These are phyloP conservation scores for Tenthredo notha DNA, from an alignment of 2,888 invertebrate species.

Conservation along the genomic window DNA sequence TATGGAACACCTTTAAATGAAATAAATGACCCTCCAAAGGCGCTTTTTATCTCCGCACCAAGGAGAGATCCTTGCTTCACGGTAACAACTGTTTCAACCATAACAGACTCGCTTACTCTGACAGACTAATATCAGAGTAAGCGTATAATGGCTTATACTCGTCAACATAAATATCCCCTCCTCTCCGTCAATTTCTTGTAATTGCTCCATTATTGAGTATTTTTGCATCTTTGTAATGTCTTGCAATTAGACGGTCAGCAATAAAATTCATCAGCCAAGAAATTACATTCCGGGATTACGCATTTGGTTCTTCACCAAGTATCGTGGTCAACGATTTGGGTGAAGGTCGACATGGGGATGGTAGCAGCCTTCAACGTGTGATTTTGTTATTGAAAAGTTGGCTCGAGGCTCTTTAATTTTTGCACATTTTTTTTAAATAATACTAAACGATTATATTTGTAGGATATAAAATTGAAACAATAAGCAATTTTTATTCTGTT, in stretches of 20 bases:
- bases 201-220: not conserved
- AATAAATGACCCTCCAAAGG: conserved; percentile 60
- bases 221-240: not conserved
- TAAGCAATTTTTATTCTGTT: too few relatives aligned
- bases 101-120: not conserved
- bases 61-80: conserved; percentile 71
- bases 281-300: too few relatives aligned
- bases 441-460: too few relatives aligned
- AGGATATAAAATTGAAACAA: too few relatives aligned
- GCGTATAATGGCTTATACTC: not conserved
- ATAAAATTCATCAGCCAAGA: not conserved
- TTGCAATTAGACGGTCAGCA: not conserved
- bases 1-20: too few relatives aligned
- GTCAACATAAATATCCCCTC: not conserved
- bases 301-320: conserved; percentile 79
- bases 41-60: conserved; percentile 66
- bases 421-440: too few relatives aligned
- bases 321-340: conserved; percentile 99
- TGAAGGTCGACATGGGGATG: conserved; percentile 91
- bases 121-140: not conserved
- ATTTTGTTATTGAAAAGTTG: too few relatives aligned
- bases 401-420: too few relatives aligned
- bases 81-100: conserved; percentile 63
- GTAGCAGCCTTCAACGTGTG: conserved; percentile 87
- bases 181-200: not conserved